Conservation (phyloP, 2,797 vertebrate genomes). For the Miopithecus talapoin region DNA sequence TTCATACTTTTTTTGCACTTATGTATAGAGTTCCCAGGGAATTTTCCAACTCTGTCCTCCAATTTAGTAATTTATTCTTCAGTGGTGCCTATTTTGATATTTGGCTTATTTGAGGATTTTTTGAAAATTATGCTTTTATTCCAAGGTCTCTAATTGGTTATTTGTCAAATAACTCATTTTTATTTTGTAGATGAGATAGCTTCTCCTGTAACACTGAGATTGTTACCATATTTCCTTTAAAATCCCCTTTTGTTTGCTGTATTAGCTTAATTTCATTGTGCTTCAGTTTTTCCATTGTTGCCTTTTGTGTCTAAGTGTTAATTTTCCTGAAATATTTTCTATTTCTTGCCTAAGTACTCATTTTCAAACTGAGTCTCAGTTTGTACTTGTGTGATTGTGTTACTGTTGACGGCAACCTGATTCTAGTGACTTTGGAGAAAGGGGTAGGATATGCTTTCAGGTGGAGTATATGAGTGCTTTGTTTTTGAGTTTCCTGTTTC, state of each 20-base stretch:
- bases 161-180: conserved; percentile 30
- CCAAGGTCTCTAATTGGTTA: background rate
- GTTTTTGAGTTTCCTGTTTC: background rate
- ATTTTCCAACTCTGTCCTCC: background rate
- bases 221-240: background rate
- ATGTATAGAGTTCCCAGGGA: background rate
- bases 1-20: background rate
- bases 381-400: background rate
- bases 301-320: background rate
- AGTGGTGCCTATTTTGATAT: background rate
- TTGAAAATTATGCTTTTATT: background rate
- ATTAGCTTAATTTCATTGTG: background rate
- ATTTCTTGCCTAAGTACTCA: background rate
- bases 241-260: background rate
- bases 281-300: background rate
- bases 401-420: background rate
- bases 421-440: background rate
- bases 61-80: background rate
- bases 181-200: background rate
- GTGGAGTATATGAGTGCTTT: background rate
- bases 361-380: background rate
- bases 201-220: background rate
- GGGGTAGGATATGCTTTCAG: background rate
- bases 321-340: background rate
- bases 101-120: background rate